Evolutionary conservation across 2,797 vertebrate genomes (phyloP).

Genomic region (Sarcoramphus papa): DNA sequence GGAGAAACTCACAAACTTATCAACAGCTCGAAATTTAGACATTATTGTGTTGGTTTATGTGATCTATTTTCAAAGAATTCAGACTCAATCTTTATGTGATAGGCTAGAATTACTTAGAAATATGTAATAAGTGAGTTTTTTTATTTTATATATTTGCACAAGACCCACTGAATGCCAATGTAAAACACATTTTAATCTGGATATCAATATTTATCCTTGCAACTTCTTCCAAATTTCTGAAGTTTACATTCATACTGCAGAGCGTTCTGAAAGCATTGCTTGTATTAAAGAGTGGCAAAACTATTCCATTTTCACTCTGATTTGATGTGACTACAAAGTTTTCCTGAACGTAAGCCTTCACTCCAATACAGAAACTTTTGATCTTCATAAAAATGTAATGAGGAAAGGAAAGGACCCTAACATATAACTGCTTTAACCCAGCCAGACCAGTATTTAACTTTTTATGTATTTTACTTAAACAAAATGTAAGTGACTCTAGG

Average conservation of each 20-base stretch:
- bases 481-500: conserved; percentile 25
- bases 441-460: conserved; percentile 18
- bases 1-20: background rate
- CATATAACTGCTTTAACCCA: background rate
- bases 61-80: background rate
- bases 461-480: conserved; percentile 6
- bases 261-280: background rate
- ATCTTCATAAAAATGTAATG: background rate
- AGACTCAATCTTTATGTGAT: background rate
- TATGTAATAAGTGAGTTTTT: background rate
- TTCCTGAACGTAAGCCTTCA: background rate
- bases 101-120: background rate
- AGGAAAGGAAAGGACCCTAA: background rate
- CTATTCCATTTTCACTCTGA: background rate
- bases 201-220: background rate
- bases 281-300: background rate
- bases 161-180: background rate
- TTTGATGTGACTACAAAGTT: background rate
- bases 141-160: background rate
- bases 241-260: background rate
- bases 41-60: background rate
- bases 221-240: background rate
- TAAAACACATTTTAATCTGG: background rate
- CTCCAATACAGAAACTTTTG: background rate
- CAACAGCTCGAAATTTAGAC: background rate